Conservation (phyloP, 2,888 invertebrate species). For the Dendrolimus pini region DNA sequence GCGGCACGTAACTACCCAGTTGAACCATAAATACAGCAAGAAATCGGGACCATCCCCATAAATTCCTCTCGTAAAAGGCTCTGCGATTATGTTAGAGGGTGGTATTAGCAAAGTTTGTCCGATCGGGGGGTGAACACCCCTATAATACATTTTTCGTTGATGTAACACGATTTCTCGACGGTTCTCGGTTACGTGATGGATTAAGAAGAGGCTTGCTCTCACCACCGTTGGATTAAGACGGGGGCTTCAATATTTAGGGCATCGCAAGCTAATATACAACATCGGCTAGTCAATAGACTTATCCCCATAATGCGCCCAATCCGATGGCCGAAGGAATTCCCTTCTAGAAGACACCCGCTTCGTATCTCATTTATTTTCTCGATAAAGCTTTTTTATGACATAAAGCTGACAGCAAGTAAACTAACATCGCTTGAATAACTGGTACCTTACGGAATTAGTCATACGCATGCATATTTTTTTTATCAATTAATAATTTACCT, state of each 20-base stretch:
- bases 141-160: conserved; percentile 78
- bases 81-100: conserved; percentile 75
- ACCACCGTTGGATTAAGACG: conserved; percentile 66
- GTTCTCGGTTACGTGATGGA: conserved; percentile 77
- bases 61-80: conserved; percentile 77
- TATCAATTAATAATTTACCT: conserved; percentile 12
- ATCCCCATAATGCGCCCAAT: conserved; percentile 41
- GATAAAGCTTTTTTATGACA: too few relatives aligned
- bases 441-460: too few relatives aligned
- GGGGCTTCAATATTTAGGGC: conserved; percentile 66
- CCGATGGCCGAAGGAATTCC: conserved; percentile 28
- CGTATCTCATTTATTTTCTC: neutral
- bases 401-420: too few relatives aligned
- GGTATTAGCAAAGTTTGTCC: conserved; percentile 77
- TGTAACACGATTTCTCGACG: conserved; percentile 78
- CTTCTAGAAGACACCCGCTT: neutral
- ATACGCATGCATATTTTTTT: conserved; percentile 16
- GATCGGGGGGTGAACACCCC: conserved; percentile 57
- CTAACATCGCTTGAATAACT: too few relatives aligned
- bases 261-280: conserved; percentile 67
- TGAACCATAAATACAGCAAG: conserved; percentile 71
- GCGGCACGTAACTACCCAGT: conserved; percentile 64
- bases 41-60: conserved; percentile 75
- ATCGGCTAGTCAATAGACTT: conserved; percentile 66
- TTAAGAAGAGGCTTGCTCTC: conserved; percentile 69